Evolutionary conservation across 92 coral and sea anemone genomes (phyloP), one percentile per base, ranked within the genome.

Genomic region (Umimayanthus kanabou): DNA sequence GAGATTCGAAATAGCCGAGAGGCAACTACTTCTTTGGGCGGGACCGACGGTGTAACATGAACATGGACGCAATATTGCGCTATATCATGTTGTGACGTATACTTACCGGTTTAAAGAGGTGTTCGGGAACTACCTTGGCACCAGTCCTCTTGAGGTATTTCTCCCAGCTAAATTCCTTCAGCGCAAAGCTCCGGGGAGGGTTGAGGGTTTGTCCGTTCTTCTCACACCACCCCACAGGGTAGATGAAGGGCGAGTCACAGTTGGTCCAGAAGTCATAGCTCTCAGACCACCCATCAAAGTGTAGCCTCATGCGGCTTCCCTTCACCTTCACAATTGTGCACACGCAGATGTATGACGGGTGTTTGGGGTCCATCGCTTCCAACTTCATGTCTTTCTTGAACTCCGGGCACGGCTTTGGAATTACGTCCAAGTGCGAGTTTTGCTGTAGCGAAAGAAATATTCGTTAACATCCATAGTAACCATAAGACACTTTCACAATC

Each of bases 211-310:
- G 99, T 1, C 93, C 95, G 71, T 95, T 89, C 80, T 90, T 95
- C 72, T 89, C 92, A 86, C 98, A 97, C 99, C 99, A 97, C 77
- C 98, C 98, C 47, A 97, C 94, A 40, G 94, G 99, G 83, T 92
- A 97, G 72, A 97, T 85, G 40, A 94, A 92, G 23, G 98, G 98
- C 11, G 98, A 97, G 81, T 97, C 96, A 5, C 96, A 92, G 77
- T 96, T 95, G 65, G 98, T 94, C 99, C 99, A 97, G 81, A 97
- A 97, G 74, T 97, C 99, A 45, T 97, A 97, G 87, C 99, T 97
- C 88, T 97, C 99, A 6, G 99, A 97, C 99, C 99, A 97, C 49
- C 99, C 99, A 55, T 97, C 99, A 79, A 97, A 97, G 88, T 97
- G 99, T 66, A 97, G 90, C 73, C 99, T 87, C 85, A 97, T 70